These are phyloP conservation scores for Argya squamiceps DNA, from an alignment of 2,797 vertebrate genomes.

Conservation along the genomic window DNA sequence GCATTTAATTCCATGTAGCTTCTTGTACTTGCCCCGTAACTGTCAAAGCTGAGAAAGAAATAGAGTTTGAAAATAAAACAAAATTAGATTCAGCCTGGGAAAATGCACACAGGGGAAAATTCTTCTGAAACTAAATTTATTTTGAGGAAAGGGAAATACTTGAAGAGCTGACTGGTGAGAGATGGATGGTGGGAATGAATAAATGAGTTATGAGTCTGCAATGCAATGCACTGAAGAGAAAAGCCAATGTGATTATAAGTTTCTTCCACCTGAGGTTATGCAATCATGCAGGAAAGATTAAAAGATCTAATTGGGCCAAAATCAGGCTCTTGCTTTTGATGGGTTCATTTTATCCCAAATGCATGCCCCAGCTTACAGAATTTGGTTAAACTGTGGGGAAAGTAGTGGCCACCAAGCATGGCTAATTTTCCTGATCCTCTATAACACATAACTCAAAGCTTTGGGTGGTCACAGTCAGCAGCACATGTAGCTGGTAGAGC, in stretches of 20 bases:
- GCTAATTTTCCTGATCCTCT: neutral
- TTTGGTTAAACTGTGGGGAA: neutral
- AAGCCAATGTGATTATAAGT: neutral
- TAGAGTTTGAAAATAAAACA: constrained; percentile 45
- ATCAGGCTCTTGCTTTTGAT: neutral
- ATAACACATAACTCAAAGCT: neutral
- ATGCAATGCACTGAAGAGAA: neutral
- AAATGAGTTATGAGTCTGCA: neutral
- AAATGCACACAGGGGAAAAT: constrained; percentile 18
- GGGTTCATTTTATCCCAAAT: neutral
- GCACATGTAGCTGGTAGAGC: neutral
- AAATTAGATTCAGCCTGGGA: constrained; percentile 54
- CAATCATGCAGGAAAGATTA: neutral
- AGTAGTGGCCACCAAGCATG: neutral
- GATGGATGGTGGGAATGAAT: constrained; percentile 30
- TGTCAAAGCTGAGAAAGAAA: constrained; percentile 52
- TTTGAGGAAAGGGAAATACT: constrained; percentile 12
- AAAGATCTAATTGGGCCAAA: neutral
- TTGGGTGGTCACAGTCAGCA: neutral
- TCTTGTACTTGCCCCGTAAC: constrained; percentile 37
- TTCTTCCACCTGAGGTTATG: neutral
- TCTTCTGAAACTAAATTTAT: constrained; percentile 34
- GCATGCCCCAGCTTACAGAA: neutral
- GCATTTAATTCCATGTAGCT: constrained; percentile 47
- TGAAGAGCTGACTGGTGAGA: constrained; percentile 1